Percentiles rank a stretch among this genome's conserved stretches.
These are phyloP conservation scores for Glyptemys insculpta DNA, from an alignment of 2,797 vertebrate genomes.

Conservation along the genomic window DNA sequence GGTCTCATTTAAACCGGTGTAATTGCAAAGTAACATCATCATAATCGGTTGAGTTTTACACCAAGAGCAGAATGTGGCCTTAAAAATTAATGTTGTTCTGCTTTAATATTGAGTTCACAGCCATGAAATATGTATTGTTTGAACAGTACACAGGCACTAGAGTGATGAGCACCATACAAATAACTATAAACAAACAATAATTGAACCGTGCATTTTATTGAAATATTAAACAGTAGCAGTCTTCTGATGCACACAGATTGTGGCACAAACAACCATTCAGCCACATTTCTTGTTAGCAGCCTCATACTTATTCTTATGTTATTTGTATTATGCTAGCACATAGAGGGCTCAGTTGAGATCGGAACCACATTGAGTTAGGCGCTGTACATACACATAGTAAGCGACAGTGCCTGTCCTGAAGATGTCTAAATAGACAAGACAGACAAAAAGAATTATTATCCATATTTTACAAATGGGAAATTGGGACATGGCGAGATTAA, in stretches of 20 bases:
- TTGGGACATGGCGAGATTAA: background rate
- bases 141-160: background rate
- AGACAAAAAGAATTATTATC: background rate
- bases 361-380: background rate
- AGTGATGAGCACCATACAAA: background rate
- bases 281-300: background rate
- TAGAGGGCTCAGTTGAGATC: background rate
- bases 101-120: background rate
- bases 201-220: background rate
- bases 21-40: background rate
- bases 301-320: background rate
- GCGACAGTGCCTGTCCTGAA: background rate
- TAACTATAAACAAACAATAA: background rate
- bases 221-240: background rate
- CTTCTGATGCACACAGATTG: background rate
- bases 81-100: background rate
- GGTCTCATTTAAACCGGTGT: background rate
- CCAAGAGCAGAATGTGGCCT: accelerated
- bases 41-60: background rate
- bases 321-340: background rate
- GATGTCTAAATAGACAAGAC: background rate
- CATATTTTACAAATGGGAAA: background rate
- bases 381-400: background rate
- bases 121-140: background rate
- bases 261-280: background rate